phyloP scores from a whole-genome alignment of 2,888 invertebrate species.

The Leptopilina syphax region DNA sequence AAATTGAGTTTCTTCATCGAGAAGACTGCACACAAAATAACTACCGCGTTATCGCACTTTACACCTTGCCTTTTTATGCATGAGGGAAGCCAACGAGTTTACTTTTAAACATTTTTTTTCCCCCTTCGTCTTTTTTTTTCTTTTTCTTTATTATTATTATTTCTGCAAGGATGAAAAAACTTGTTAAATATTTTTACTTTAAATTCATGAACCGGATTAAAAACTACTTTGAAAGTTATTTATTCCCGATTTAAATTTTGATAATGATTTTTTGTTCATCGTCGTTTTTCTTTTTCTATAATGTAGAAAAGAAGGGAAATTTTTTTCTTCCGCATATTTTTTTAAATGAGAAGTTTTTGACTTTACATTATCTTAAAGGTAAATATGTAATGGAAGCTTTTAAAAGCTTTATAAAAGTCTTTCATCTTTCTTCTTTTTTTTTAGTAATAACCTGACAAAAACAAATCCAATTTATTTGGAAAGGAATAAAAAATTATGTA shows the following conservation, averaged over 20 bases:
- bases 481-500: too few species aligned
- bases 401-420: too few species aligned
- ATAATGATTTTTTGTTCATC: not conserved
- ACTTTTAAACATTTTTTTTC: not conserved
- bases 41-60: slow-evolving; percentile 25
- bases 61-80: slow-evolving; percentile 35
- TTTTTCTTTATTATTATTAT: not conserved
- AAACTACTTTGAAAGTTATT: slow-evolving; percentile 2
- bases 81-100: not conserved
- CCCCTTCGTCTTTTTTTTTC: too few species aligned
- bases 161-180: slow-evolving; percentile 1
- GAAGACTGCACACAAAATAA: slow-evolving; percentile 18
- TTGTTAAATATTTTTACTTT: slow-evolving; percentile 4
- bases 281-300: not conserved
- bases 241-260: not conserved
- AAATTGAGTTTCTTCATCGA: slow-evolving; percentile 3
- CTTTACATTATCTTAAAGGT: too few species aligned
- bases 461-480: too few species aligned
- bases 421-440: too few species aligned
- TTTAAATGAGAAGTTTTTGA: too few species aligned
- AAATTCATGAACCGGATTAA: slow-evolving; percentile 8
- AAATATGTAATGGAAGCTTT: too few species aligned
- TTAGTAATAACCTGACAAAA: too few species aligned
- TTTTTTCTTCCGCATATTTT: too few species aligned
- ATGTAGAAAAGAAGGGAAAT: not conserved